Conservation (phyloP, 2,888 invertebrate species). For the Nezara viridula region DNA sequence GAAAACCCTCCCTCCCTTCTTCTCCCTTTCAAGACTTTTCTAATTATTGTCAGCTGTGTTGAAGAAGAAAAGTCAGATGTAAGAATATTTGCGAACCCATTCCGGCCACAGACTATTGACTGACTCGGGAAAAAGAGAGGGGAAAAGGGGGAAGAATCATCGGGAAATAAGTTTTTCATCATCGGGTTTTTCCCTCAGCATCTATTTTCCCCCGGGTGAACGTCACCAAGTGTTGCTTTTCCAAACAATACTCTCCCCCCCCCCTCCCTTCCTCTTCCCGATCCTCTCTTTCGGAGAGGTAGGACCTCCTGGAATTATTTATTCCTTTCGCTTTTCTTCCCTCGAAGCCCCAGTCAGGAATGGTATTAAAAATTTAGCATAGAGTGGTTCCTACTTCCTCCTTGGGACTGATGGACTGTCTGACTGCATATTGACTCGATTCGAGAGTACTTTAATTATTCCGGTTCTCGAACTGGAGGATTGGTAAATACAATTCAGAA, state of each 20-base stretch:
- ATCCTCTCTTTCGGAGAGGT: too few relatives aligned
- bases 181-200: background rate
- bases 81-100: background rate
- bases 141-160: background rate
- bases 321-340: constrained; percentile 2
- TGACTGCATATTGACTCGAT: background rate
- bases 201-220: background rate
- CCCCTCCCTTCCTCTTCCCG: background rate
- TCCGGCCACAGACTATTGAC: background rate
- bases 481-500: background rate
- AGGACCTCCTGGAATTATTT: background rate
- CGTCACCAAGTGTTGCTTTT: constrained; percentile 59
- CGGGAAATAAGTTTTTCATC: constrained; percentile 48
- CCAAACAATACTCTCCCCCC: constrained; percentile 35
- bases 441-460: constrained; percentile 5
- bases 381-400: constrained; percentile 53
- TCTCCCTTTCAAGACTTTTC: background rate
- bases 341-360: constrained; percentile 17
- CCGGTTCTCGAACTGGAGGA: background rate
- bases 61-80: background rate
- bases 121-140: background rate
- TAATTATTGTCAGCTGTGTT: constrained; percentile 25
- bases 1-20: background rate
- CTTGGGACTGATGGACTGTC: background rate
- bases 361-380: constrained; percentile 57